Base-by-base conservation (phyloP, 1,140 invertebrate species). In the Oscheius sp. region DNA sequence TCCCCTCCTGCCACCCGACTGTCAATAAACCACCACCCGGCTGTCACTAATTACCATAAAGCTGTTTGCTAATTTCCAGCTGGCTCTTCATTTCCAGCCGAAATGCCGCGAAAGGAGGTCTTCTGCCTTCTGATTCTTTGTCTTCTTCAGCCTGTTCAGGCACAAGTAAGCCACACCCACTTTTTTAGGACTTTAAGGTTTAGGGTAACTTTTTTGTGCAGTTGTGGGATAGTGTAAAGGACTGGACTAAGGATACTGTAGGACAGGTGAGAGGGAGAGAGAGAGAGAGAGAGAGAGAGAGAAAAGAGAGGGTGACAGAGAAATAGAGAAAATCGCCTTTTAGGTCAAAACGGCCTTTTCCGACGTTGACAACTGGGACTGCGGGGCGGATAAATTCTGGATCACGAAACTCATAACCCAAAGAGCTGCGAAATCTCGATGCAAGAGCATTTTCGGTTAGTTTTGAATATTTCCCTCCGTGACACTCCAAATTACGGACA, bases 351-450 rank as follows among this genome's bases (percentile, higher is more conserved):
- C 15, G 15, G 7, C 28, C 15, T 20, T 26, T 7, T 15, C 15
- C 15, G 49, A 55, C 7, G 49, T 55, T 4, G 49, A 55, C 7
- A 23, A 7, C 7, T 55, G 49, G 49, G 49, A 55, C 23, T 55
- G 49, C 28, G 49, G 49, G 7, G 49, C 49, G 7, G 49, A 55
- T 26, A 55, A 55, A 26, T 55, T 55, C 49, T 55, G 49, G 49
- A 55, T 55, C 7, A 55, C 49, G 23, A 55, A 55, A 55, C 49
- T 55, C 7, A 55, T 55, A 15, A 55, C 49, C 7, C 49, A 55
- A 26, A 55, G 49, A 26, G 49, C 49, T 4, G 49, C 49, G 15
- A 55, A 13, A 26, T 20, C 15, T 4, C 15, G 49, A 23, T 55
- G 49, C 23, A 7, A 55, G 23, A 55, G 49, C 49, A 23, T 55